A percentile compares a stretch with the other conserved stretches of the same genome.
Evolutionary conservation across 2,113 vertebrate species (phyloP).

Genomic region (Paralichthys olivaceus): DNA sequence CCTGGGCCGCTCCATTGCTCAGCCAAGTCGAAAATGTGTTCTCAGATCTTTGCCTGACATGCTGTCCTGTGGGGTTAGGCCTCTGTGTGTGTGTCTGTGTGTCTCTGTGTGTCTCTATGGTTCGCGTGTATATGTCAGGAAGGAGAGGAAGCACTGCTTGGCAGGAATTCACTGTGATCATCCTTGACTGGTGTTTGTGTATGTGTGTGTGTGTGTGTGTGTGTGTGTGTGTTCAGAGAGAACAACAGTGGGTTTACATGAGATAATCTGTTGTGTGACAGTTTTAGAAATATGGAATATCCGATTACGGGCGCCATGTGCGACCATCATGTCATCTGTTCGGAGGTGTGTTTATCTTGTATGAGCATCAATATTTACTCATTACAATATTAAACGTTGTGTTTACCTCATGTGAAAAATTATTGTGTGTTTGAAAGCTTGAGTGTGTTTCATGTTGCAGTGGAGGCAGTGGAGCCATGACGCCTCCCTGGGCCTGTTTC

Average conservation of each 20-base stretch:
- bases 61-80: slow-evolving; percentile 70
- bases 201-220: not conserved
- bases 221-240: not conserved
- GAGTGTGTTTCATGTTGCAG: slow-evolving; percentile 44
- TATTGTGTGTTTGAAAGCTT: slow-evolving; percentile 2
- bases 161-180: slow-evolving; percentile 69
- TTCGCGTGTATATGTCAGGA: slow-evolving; percentile 23
- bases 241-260: slow-evolving; percentile 32
- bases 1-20: slow-evolving; percentile 77
- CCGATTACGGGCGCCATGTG: slow-evolving; percentile 5
- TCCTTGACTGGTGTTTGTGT: slow-evolving; percentile 46
- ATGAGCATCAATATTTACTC: not conserved
- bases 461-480: slow-evolving; percentile 51
- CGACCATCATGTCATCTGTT: slow-evolving; percentile 9
- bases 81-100: slow-evolving; percentile 40
- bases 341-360: not conserved
- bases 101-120: slow-evolving; percentile 39
- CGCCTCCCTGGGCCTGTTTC: slow-evolving; percentile 69
- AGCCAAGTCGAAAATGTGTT: slow-evolving; percentile 81
- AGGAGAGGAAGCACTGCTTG: slow-evolving; percentile 54
- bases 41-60: slow-evolving; percentile 82
- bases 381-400: not conserved
- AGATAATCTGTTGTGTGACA: slow-evolving; percentile 32
- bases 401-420: not conserved
- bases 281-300: slow-evolving; percentile 38